Conservation (phyloP, 2,797 vertebrate species). For the Sitta carolinensis region DNA sequence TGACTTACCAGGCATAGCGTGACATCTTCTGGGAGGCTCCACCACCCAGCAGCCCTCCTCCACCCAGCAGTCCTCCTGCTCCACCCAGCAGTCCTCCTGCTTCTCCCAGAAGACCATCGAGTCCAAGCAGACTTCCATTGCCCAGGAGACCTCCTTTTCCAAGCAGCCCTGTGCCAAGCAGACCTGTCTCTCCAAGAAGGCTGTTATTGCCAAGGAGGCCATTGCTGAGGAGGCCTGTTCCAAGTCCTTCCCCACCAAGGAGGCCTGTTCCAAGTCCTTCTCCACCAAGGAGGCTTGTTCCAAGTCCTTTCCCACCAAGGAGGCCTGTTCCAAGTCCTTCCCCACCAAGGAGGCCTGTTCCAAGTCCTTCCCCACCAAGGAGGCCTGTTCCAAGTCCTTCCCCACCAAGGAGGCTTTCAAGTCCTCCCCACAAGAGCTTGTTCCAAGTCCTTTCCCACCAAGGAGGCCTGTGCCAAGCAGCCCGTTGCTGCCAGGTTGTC, state of each 20-base stretch:
- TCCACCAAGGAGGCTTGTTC: accelerated
- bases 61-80: not conserved
- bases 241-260: not conserved
- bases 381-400: accelerated
- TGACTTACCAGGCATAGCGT: conserved; percentile 8
- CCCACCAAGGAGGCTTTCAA: not conserved
- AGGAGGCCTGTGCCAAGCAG: not conserved
- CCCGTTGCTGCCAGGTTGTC: not conserved
- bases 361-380: not conserved
- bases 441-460: not conserved
- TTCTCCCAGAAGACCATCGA: not conserved
- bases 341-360: not conserved
- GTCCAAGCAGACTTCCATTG: conserved; percentile 27
- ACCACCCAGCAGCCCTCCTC: not conserved
- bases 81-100: not conserved
- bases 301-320: not conserved
- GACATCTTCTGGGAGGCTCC: not conserved
- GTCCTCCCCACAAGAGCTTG: not conserved
- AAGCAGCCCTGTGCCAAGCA: conserved; percentile 42
- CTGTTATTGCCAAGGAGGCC: not conserved
- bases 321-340: accelerated
- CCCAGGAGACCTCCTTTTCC: conserved; percentile 19
- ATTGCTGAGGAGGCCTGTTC: not conserved
- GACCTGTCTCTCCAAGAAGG: conserved; percentile 20
- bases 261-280: accelerated